A percentile compares a stretch with the other conserved stretches of the same genome.
These are phyloP conservation scores for Drosophila sucinea DNA, from an alignment of 1,140 invertebrate species.

Conservation along the genomic window DNA sequence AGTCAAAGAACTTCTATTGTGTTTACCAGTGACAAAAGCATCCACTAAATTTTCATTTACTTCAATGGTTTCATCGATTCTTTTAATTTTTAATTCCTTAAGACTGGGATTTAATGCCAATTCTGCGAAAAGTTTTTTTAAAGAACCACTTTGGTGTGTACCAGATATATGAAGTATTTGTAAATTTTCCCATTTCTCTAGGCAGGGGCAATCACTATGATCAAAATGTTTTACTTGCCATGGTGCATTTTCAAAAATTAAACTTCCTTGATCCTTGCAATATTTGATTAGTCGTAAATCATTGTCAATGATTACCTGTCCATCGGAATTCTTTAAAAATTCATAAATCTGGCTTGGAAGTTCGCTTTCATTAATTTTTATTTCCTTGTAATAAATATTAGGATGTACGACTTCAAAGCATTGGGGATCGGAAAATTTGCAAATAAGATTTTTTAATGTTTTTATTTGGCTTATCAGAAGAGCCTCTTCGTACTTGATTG, in stretches of 20 bases:
- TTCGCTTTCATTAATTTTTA: neutral
- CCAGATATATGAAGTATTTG: neutral
- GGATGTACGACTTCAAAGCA: neutral
- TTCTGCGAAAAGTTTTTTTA: neutral
- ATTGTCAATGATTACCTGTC: neutral
- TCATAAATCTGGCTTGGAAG: neutral
- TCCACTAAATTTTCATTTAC: too few relatives aligned
- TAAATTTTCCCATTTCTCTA: neutral
- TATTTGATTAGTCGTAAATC: neutral
- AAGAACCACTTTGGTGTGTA: neutral
- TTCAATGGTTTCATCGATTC: too few relatives aligned
- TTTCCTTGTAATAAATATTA: neutral
- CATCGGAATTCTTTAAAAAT: neutral
- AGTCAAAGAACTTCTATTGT: too few relatives aligned
- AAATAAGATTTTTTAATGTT: neutral
- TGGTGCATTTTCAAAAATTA: neutral
- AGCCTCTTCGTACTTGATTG: neutral
- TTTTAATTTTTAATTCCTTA: neutral
- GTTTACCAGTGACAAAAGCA: too few relatives aligned
- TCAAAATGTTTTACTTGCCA: neutral
- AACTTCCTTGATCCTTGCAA: neutral
- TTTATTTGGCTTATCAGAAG: neutral
- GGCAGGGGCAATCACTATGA: neutral
- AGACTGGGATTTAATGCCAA: neutral
- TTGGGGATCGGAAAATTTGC: neutral